These are phyloP conservation scores for Zoroaster sp. DNA, from an alignment of 53 echinoderm and acorn worm genomes.

Conservation along the genomic window DNA sequence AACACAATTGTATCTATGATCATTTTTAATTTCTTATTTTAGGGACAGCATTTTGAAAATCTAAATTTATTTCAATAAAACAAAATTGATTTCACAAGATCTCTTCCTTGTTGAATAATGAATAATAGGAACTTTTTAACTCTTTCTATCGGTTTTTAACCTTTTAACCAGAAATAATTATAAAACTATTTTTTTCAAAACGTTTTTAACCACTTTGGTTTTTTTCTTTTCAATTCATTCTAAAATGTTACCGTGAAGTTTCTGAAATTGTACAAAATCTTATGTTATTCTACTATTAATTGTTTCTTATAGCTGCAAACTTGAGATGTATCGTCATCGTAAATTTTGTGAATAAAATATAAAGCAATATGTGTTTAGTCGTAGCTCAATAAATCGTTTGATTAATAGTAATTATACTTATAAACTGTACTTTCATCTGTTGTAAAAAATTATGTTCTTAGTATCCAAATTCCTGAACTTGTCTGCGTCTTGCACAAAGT, in stretches of 20 bases:
- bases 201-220: too few relatives aligned
- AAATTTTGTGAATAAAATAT: not conserved
- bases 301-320: not conserved
- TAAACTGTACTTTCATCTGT: conserved; percentile 51
- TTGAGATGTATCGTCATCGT: not conserved
- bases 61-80: too few relatives aligned
- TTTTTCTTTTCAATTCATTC: not conserved
- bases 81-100: too few relatives aligned
- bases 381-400: not conserved
- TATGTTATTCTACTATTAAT: not conserved
- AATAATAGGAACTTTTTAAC: too few relatives aligned
- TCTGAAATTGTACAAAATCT: not conserved
- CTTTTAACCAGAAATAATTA: too few relatives aligned
- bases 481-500: not conserved
- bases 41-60: too few relatives aligned
- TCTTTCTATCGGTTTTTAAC: too few relatives aligned
- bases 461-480: not conserved
- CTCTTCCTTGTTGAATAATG: too few relatives aligned
- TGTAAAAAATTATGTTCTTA: conserved; percentile 14
- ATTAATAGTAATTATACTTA: not conserved
- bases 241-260: not conserved
- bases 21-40: too few relatives aligned
- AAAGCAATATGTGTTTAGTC: conserved; percentile 32
- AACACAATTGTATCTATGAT: too few relatives aligned
- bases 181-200: too few relatives aligned